Percentiles rank a stretch among this genome's conserved stretches.
Conservation (phyloP, 1,140 invertebrate genomes). For the Microplitis demolitor region DNA sequence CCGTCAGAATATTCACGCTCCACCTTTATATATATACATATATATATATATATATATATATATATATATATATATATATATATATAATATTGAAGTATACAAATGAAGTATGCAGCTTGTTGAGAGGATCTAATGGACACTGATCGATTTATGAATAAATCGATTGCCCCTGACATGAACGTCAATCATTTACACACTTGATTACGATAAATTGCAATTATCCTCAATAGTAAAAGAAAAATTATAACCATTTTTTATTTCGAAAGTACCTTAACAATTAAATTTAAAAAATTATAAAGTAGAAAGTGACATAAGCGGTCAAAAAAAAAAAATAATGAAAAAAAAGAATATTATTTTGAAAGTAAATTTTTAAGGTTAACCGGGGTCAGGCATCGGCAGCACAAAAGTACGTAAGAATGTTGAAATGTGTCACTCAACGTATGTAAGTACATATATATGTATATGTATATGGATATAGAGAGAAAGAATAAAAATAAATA, state of each 20-base stretch:
- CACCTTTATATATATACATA: background rate
- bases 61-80: background rate
- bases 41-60: background rate
- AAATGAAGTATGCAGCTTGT: constrained; percentile 27
- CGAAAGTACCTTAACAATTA: no score
- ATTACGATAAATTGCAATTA: background rate
- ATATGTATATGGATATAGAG: no score
- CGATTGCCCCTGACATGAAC: constrained; percentile 29
- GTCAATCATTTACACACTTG: constrained; percentile 16
- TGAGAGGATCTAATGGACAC: constrained; percentile 31
- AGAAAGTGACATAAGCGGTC: no score
- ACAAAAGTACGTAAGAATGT: no score
- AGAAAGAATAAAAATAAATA: no score
- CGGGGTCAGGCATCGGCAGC: no score
- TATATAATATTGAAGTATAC: constrained; percentile 25
- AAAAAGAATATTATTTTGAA: no score
- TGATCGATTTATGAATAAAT: constrained; percentile 32
- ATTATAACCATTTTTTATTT: background rate
- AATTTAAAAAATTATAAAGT: no score
- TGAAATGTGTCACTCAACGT: no score
- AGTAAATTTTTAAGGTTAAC: no score
- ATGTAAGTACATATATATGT: no score
- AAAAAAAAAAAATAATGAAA: no score
- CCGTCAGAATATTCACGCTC: background rate
- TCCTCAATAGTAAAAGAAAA: background rate